Evolutionary conservation across 2,888 invertebrate genomes (phyloP).

Genomic region (Chironomus riparius): DNA sequence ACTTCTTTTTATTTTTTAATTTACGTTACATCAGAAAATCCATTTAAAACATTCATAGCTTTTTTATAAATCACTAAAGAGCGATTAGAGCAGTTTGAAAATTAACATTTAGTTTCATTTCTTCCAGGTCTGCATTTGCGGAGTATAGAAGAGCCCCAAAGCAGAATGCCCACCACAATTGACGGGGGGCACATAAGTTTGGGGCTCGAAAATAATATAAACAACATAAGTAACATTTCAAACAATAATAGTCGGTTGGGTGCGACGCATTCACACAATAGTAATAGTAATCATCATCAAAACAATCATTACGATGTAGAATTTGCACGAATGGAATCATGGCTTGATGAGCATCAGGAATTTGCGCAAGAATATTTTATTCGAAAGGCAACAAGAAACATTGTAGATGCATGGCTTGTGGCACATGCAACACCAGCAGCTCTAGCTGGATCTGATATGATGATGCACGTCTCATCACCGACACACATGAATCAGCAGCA

Average conservation of each 20-base stretch:
- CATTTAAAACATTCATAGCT: too few relatives aligned
- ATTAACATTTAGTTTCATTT: slow-evolving; percentile 38
- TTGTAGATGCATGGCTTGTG: slow-evolving; percentile 88
- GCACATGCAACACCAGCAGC: slow-evolving; percentile 71
- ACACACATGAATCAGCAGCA: slow-evolving; percentile 46
- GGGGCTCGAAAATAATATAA: slow-evolving; percentile 49
- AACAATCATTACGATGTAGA: slow-evolving; percentile 66
- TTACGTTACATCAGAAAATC: not conserved
- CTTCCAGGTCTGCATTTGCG: slow-evolving; percentile 73
- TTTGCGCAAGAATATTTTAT: slow-evolving; percentile 88
- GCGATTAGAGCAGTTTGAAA: not conserved
- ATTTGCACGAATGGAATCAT: slow-evolving; percentile 84
- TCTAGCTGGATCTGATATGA: slow-evolving; percentile 41
- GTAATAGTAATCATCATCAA: slow-evolving; percentile 41
- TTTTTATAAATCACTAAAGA: not conserved
- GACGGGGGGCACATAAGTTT: slow-evolving; percentile 52
- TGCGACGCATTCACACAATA: slow-evolving; percentile 42
- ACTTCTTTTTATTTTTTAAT: not conserved
- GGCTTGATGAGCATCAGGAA: slow-evolving; percentile 94
- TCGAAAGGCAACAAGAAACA: slow-evolving; percentile 86
- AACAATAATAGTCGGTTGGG: slow-evolving; percentile 41
- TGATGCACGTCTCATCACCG: slow-evolving; percentile 46
- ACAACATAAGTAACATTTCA: slow-evolving; percentile 22
- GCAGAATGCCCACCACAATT: slow-evolving; percentile 52
- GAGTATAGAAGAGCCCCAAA: slow-evolving; percentile 71